Base-by-base conservation (phyloP, 1,140 invertebrate species). In the Hyles vespertilio region DNA sequence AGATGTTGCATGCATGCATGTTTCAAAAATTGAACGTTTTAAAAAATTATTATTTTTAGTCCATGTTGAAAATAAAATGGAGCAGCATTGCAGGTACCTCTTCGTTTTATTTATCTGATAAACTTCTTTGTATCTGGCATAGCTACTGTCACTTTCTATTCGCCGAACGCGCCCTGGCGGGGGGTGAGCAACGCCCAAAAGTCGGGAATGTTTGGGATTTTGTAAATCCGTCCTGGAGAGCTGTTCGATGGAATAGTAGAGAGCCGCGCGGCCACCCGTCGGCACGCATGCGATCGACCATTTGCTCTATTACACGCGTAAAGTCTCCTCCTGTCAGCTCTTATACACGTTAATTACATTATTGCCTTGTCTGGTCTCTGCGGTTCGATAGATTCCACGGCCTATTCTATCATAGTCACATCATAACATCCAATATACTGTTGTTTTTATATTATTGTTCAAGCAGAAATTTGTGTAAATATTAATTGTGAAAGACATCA, bases 221-320 rank as follows among this genome's bases (percentile, higher is more conserved):
- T 11, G 40, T 58, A 45, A 51, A 52, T 54, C 48, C 56, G 36
- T 56, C 60, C 58, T 55, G 58, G 56, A 58, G 60, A 57, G 61
- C 57, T 51, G 51, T 47, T 10, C 57, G 49, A 47, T 52, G 51
- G 51, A 54, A 56, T 74, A 87, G 84, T 87, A 72, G 69, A 63
- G 72, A 75, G 56, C 54, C 72, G 72, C 67, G 65, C 73, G 77
- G 56, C 70, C 59, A 22, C 8, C 53, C 54, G 74, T 44, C 62
- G 72, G 75, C 76, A 84, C 81, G 81, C 77, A 79, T 81, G 74
- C 76, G 77, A 81, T 57, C 53, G 47, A 45, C 64, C 59, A 54
- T 34, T 54, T 51, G 69, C 76, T 70, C 73, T 22, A 73, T 77
- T 77, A 63, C 68, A 75, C 76, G 75, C 56, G 71, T 63, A 61